phyloP scores from a whole-genome alignment of 2,113 vertebrate genomes.

The Ceratotherium simum region DNA sequence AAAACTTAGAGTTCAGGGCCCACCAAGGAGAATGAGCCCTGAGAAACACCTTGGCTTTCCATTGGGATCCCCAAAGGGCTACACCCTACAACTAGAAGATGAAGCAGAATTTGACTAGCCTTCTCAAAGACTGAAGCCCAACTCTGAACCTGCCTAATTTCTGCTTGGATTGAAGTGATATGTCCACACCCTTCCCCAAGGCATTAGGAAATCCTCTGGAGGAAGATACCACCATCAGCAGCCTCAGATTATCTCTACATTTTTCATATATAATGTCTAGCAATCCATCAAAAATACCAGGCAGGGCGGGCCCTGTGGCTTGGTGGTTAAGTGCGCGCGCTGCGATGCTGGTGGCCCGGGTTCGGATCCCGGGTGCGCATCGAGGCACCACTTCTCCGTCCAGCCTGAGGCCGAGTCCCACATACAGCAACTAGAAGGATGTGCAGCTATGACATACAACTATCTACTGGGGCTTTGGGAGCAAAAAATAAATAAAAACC shows the following conservation, averaged over 20 bases:
- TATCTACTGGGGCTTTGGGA: too few relatives aligned
- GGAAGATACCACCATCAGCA: not conserved
- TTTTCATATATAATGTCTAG: not conserved
- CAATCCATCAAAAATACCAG: not conserved
- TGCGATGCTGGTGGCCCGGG: too few relatives aligned
- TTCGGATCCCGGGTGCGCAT: too few relatives aligned
- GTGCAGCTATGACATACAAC: too few relatives aligned
- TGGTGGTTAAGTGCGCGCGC: too few relatives aligned
- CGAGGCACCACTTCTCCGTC: too few relatives aligned
- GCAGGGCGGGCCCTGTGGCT: too few relatives aligned
- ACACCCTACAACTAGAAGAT: not conserved
- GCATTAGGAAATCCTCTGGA: not conserved
- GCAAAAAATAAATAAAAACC: too few relatives aligned
- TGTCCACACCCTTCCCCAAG: not conserved
- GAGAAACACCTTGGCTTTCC: not conserved
- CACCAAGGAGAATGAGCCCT: not conserved
- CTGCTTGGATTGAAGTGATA: not conserved
- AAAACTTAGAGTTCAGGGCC: not conserved
- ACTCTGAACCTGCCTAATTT: not conserved
- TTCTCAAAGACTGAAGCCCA: not conserved
- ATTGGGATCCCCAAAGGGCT: not conserved
- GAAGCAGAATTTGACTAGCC: not conserved
- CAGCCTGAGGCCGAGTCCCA: too few relatives aligned
- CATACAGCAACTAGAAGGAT: too few relatives aligned
- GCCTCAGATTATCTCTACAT: not conserved